Evolutionary conservation across 2,113 vertebrate genomes (phyloP), one percentile per base, ranked within the genome.

Genomic region (Bambusicola thoracicus): DNA sequence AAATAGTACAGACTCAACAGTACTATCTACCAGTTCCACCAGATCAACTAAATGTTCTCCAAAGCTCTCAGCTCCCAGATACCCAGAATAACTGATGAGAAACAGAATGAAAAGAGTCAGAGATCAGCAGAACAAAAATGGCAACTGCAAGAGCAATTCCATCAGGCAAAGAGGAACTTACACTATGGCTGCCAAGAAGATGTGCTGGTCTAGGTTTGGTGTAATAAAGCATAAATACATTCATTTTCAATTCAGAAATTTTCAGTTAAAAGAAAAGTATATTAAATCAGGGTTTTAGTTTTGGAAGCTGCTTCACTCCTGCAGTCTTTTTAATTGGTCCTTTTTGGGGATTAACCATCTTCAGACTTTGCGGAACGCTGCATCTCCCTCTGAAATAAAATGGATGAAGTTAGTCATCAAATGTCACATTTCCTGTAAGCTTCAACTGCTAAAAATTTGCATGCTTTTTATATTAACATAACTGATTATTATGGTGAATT

Each of bases 221-320:
- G 67, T 20, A 88, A 24, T 41, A 85, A 16, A 25, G 66, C 65
- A 93, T 4, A 11, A 81, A 79, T 41, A 81, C 16, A 49, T 84
- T 84, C 6, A 59, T 69, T 91, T 94, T 91, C 58, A 66, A 69
- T 80, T 75, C 30, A 69, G 66, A 81, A 73, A 85, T 10, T 61
- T 79, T n/a, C 36, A 41, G 24, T 38, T 41, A 65, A 81, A 78
- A 32, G 24, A 27, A n/a, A 65, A 34, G 63, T 49, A 84, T 66
- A 79, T 95, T 96, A 97, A 91, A 81, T 98, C 96, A 98, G 32
- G 79, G 89, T 32, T 98, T 98, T 59, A 99, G 80, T 88, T 97
- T 98, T 53, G 98, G 98, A 97, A 98, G 97, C 65, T 96, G 93
- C 87, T 94, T 98, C 85, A 96, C 92, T 92, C 85, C 96, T 66